These are phyloP conservation scores for Hippolais icterina DNA, from an alignment of 2,113 vertebrate genomes.

Conservation along the genomic window DNA sequence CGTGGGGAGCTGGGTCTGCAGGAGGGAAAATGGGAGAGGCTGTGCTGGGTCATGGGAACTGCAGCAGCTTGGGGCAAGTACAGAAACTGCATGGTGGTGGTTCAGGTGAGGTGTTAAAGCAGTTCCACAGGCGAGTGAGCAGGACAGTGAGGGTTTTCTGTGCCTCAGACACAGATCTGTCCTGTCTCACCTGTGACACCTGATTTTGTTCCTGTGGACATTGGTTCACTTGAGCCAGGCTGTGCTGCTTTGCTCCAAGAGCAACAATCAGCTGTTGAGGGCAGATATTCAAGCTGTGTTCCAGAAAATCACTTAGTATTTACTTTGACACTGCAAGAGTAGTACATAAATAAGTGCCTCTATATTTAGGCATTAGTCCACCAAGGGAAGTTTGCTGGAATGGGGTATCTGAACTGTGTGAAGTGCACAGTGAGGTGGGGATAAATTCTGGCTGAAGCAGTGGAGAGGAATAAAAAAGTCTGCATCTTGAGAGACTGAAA, in stretches of 20 bases:
- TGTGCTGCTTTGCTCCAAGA: neutral
- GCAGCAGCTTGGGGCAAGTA: fast-evolving
- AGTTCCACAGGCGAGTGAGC: neutral
- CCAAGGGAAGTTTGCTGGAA: neutral
- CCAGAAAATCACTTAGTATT: neutral
- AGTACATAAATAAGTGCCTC: neutral
- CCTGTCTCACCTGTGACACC: neutral
- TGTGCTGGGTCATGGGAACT: neutral
- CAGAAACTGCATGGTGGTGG: neutral
- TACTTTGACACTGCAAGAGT: neutral
- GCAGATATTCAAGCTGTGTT: neutral
- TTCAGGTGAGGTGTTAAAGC: neutral
- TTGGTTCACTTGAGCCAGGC: neutral
- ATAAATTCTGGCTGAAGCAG: neutral
- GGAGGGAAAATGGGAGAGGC: neutral
- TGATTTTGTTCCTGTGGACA: neutral
- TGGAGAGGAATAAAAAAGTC: neutral
- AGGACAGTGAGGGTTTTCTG: neutral
- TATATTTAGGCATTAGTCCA: neutral
- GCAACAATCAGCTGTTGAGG: neutral
- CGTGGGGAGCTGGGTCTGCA: neutral
- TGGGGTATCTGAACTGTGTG: neutral
- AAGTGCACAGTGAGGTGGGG: neutral
- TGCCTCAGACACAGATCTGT: neutral
- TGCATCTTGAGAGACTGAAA: neutral